Evolutionary conservation across 2,888 invertebrate species (phyloP).

Genomic region (Gisinianus flammeolus): DNA sequence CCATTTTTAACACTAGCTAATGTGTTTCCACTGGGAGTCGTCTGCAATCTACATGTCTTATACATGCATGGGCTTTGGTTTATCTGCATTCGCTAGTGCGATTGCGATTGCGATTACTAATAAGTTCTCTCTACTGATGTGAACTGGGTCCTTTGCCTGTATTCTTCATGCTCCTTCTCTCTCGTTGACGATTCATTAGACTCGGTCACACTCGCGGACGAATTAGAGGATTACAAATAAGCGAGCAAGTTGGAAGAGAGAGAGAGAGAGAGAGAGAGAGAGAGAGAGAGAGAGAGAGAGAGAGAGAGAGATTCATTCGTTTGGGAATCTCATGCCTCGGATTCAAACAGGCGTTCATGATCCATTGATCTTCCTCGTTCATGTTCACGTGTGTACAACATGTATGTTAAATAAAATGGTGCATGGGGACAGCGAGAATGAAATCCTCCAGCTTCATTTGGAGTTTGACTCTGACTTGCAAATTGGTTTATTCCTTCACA

Average conservation of each 20-base stretch:
- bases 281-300: neutral
- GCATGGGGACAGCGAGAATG: neutral
- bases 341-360: constrained; percentile 58
- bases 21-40: too few relatives aligned
- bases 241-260: neutral
- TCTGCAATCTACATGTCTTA: neutral
- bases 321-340: constrained; percentile 48
- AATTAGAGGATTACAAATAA: constrained; percentile 22
- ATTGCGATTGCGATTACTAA: too few relatives aligned
- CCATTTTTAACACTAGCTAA: too few relatives aligned
- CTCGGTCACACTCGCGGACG: constrained; percentile 13
- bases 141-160: neutral
- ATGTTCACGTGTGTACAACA: neutral
- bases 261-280: neutral
- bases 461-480: neutral
- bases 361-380: constrained; percentile 49
- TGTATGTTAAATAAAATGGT: neutral
- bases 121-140: too few relatives aligned
- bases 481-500: neutral
- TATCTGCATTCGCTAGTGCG: too few relatives aligned
- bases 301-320: neutral
- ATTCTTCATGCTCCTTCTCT: neutral
- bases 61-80: neutral
- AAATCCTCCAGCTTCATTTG: neutral
- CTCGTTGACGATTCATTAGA: constrained; percentile 13